These are phyloP conservation scores for Brachyhypopomus occidentalis DNA, from an alignment of 2,113 vertebrate species.

Conservation along the genomic window DNA sequence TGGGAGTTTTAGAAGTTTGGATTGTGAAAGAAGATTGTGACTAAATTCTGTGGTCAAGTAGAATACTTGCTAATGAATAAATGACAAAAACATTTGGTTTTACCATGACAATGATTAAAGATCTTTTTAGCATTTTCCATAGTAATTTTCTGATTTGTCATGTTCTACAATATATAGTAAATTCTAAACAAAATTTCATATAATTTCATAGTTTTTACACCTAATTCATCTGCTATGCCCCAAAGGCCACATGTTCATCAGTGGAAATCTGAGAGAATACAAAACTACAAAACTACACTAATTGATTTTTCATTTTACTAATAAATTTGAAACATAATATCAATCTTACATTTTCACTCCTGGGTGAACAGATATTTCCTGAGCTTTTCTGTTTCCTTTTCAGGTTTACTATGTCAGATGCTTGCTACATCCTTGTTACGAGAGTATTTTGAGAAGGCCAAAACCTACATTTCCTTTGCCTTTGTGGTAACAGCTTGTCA, in stretches of 20 bases:
- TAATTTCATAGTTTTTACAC: not conserved
- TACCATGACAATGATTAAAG: not conserved
- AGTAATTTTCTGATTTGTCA: not conserved
- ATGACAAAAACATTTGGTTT: too few species aligned
- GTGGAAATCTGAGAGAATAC: too few species aligned
- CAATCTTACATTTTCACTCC: not conserved
- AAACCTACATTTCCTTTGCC: constrained; percentile 11
- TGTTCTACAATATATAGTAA: not conserved
- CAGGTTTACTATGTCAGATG: not conserved
- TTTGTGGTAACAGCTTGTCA: constrained; percentile 31
- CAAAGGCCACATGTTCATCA: not conserved
- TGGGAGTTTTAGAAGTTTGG: not conserved
- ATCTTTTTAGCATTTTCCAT: not conserved
- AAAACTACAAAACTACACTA: not conserved
- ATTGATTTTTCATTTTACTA: not conserved
- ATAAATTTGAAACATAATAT: not conserved
- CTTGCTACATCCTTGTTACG: not conserved
- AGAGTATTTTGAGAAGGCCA: not conserved
- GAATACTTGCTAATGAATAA: not conserved
- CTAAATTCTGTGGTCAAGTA: not conserved
- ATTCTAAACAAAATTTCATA: not conserved
- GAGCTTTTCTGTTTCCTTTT: not conserved
- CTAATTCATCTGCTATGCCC: not conserved
- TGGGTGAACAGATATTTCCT: not conserved
- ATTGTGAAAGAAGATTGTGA: not conserved